Percentiles rank a stretch among this genome's conserved stretches.
These are phyloP conservation scores for Listrodromus nycthemerus DNA, from an alignment of 2,888 invertebrate species.

Conservation along the genomic window DNA sequence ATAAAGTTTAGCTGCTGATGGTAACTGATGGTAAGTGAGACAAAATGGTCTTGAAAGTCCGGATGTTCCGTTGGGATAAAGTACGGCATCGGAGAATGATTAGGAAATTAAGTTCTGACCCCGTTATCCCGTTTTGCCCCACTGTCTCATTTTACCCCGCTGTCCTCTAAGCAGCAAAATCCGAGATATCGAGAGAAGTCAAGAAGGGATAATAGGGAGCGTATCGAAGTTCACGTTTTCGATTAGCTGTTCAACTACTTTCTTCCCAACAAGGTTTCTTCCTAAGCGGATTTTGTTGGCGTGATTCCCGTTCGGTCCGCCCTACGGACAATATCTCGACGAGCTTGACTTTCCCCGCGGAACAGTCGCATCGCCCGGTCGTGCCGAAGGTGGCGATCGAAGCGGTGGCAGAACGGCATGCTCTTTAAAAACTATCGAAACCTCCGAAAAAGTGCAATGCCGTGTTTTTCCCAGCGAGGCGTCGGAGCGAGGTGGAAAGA, in stretches of 20 bases:
- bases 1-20: too few species aligned
- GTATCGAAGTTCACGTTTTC: slow-evolving; percentile 20
- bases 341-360: slow-evolving; percentile 60
- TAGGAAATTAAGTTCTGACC: too few species aligned
- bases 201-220: slow-evolving; percentile 46
- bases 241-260: slow-evolving; percentile 40
- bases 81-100: too few species aligned
- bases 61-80: too few species aligned
- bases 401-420: slow-evolving; percentile 19
- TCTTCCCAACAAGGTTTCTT: slow-evolving; percentile 41
- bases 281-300: slow-evolving; percentile 23
- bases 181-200: slow-evolving; percentile 16
- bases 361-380: slow-evolving; percentile 58
- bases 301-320: slow-evolving; percentile 40
- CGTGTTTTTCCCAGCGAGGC: slow-evolving; percentile 67
- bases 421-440: slow-evolving; percentile 71
- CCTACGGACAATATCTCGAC: slow-evolving; percentile 64
- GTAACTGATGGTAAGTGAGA: too few species aligned
- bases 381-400: slow-evolving; percentile 23
- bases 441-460: slow-evolving; percentile 74
- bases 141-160: too few species aligned
- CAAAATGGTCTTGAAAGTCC: too few species aligned
- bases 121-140: too few species aligned
- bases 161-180: background rate
- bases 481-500: slow-evolving; percentile 37